Evolutionary conservation across 1,140 invertebrate species (phyloP).

Genomic region (Sitophilus oryzae): DNA sequence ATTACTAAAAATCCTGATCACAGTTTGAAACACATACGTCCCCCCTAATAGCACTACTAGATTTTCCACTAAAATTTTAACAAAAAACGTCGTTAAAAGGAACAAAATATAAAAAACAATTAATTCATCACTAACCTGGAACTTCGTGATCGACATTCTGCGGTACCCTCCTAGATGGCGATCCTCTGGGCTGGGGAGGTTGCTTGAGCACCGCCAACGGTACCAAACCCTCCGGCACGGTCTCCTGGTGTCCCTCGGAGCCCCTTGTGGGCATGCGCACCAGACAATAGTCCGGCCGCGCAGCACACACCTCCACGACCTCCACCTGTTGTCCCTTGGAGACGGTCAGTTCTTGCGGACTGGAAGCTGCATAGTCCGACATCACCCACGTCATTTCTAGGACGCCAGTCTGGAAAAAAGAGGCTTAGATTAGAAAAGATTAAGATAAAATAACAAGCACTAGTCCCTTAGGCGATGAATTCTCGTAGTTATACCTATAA

Average conservation of each 20-base stretch:
- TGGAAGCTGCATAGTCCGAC: constrained; percentile 68
- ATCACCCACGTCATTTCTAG: constrained; percentile 84
- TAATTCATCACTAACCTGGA: constrained; percentile 1
- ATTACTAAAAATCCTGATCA: too few relatives aligned
- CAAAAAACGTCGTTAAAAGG: too few relatives aligned
- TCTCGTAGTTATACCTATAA: too few relatives aligned
- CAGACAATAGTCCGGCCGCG: constrained; percentile 57
- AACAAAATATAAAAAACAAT: too few relatives aligned
- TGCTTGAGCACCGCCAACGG: constrained; percentile 78
- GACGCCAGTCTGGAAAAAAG: constrained; percentile 54
- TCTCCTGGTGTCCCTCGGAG: constrained; percentile 52
- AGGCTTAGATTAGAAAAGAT: background rate
- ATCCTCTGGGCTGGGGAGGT: constrained; percentile 57
- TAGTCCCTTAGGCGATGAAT: too few relatives aligned
- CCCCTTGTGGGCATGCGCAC: constrained; percentile 54
- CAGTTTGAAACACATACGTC: too few relatives aligned
- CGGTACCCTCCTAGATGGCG: constrained; percentile 51
- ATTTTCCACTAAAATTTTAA: too few relatives aligned
- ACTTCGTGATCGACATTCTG: constrained; percentile 40
- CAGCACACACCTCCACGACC: constrained; percentile 65
- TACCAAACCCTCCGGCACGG: constrained; percentile 73
- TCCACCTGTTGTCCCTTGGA: constrained; percentile 88
- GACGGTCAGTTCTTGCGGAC: constrained; percentile 69
- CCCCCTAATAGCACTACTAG: too few relatives aligned
- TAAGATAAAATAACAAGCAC: background rate